phyloP scores from a whole-genome alignment of 2,113 vertebrate genomes.

The Ranitomeya imitator region DNA sequence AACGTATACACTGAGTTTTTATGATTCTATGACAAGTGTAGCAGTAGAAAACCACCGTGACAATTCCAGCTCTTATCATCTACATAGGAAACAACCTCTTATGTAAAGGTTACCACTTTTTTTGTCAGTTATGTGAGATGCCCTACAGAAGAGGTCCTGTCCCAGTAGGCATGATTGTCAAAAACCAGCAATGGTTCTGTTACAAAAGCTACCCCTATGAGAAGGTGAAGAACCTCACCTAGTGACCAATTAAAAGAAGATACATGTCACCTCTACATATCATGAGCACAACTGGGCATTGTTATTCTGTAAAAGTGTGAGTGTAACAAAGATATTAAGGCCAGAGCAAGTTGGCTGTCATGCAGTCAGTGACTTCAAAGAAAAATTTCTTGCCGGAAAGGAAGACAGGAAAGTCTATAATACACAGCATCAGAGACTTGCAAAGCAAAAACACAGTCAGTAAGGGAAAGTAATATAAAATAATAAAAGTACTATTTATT shows the following conservation, averaged over 20 bases:
- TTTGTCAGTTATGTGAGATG: conserved; percentile 43
- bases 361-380: neutral
- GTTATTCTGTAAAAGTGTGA: conserved; percentile 13
- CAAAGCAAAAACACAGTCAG: neutral
- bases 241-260: conserved; percentile 56
- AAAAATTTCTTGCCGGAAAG: conserved; percentile 6
- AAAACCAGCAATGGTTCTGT: conserved; percentile 41
- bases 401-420: neutral
- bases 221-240: conserved; percentile 39
- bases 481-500: neutral
- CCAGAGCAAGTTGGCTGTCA: conserved; percentile 17
- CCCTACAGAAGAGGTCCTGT: conserved; percentile 38
- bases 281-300: conserved; percentile 51
- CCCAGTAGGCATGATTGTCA: conserved; percentile 46
- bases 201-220: conserved; percentile 39
- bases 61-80: neutral
- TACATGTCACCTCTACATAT: conserved; percentile 45
- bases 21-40: neutral
- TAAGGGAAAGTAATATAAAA: neutral
- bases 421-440: neutral
- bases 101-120: conserved; percentile 38
- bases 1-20: neutral
- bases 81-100: conserved; percentile 2
- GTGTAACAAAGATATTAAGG: conserved; percentile 37
- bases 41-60: neutral